phyloP scores from a whole-genome alignment of 2,113 vertebrate genomes.

The Aplodontia rufa region DNA sequence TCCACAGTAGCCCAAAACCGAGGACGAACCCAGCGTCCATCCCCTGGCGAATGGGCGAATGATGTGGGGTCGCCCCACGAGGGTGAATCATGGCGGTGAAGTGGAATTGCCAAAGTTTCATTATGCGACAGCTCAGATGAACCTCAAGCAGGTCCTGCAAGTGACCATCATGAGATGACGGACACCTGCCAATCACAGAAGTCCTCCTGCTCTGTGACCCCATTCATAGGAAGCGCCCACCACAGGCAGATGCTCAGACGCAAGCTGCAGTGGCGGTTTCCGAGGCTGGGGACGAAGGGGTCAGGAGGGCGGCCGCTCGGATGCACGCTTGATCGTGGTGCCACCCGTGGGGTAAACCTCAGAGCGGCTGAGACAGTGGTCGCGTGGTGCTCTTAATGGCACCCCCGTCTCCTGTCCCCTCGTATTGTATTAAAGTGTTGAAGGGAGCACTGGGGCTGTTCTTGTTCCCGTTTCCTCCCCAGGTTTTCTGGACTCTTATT shows the following conservation, averaged over 20 bases:
- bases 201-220: accelerated
- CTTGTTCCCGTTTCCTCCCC: slow-evolving; percentile 36
- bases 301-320: not conserved
- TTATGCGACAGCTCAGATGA: not conserved
- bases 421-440: not conserved
- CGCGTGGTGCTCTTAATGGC: not conserved
- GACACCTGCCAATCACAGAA: not conserved
- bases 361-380: too few relatives aligned
- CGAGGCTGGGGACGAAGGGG: not conserved
- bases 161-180: not conserved
- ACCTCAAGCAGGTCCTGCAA: not conserved
- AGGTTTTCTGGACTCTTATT: not conserved
- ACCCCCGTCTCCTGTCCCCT: not conserved
- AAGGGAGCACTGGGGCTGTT: not conserved
- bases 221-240: not conserved
- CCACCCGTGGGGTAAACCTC: not conserved
- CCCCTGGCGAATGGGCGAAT: accelerated
- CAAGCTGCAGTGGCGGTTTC: not conserved
- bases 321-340: too few relatives aligned
- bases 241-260: not conserved
- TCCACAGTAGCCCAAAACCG: not conserved
- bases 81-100: not conserved
- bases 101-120: not conserved
- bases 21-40: too few relatives aligned
- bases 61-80: accelerated